phyloP scores from a whole-genome alignment of 2,797 vertebrate species.

The Delichon dasypus region DNA sequence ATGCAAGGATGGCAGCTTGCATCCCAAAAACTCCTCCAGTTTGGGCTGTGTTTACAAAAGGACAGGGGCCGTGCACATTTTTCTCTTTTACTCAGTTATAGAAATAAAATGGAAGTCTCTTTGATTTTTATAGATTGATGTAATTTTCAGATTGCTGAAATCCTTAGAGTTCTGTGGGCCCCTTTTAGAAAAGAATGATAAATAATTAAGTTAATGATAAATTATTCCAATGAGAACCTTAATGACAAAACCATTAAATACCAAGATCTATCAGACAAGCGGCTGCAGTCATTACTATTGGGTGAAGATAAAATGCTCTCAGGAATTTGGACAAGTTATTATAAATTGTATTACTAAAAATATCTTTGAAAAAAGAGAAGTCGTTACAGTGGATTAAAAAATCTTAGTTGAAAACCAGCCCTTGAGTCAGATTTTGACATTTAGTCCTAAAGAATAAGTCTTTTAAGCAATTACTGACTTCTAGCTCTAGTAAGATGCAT shows the following conservation, averaged over 20 bases:
- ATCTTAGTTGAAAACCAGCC: not conserved
- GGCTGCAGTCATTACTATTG: conserved; percentile 50
- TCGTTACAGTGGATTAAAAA: conserved; percentile 44
- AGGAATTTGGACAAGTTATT: conserved; percentile 41
- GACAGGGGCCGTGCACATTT: too few species aligned
- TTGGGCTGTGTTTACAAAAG: not conserved
- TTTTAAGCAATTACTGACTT: not conserved
- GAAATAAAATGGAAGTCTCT: not conserved
- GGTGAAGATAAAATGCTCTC: conserved; percentile 45
- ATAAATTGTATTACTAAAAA: conserved; percentile 63
- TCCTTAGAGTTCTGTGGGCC: conserved; percentile 3
- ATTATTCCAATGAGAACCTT: conserved; percentile 62
- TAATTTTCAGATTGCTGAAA: conserved; percentile 9
- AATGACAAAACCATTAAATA: conserved; percentile 66
- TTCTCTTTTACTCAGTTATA: not conserved
- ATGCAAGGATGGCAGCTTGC: not conserved
- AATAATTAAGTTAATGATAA: conserved; percentile 70
- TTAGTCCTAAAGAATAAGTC: not conserved
- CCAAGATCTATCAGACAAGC: conserved; percentile 44
- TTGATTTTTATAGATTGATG: not conserved
- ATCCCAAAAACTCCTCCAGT: not conserved
- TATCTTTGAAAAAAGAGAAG: conserved; percentile 40
- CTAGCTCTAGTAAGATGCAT: not conserved
- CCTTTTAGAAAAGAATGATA: conserved; percentile 46
- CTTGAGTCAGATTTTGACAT: conserved; percentile 6